A percentile compares a stretch with the other conserved stretches of the same genome.
Evolutionary conservation across 2,113 vertebrate genomes (phyloP).

Genomic region (Chiloscyllium plagiosum): DNA sequence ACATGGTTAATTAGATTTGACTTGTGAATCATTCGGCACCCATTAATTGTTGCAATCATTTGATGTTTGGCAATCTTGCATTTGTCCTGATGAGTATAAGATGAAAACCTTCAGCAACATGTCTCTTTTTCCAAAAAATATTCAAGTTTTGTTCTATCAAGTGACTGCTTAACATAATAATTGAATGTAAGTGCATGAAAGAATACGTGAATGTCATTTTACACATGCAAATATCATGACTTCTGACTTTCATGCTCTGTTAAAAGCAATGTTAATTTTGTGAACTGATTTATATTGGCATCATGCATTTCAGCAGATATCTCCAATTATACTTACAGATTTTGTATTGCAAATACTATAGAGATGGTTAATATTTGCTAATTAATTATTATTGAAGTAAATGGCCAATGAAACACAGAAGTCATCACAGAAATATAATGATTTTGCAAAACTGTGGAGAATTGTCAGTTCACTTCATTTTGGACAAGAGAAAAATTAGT

Average conservation of each 20-base stretch:
- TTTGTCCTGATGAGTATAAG: no score
- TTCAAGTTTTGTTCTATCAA: no score
- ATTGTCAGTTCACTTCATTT: neutral
- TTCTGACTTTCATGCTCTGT: neutral
- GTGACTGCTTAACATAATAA: no score
- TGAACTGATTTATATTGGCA: neutral
- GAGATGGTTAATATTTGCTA: neutral
- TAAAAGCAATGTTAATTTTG: neutral
- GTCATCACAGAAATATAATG: neutral
- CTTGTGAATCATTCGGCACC: no score
- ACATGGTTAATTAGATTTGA: no score
- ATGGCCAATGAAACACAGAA: neutral
- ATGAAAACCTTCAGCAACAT: no score
- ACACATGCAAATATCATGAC: neutral
- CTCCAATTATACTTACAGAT: neutral
- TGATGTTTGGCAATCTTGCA: no score
- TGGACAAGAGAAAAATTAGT: neutral
- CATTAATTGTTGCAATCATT: no score
- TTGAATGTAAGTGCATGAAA: neutral
- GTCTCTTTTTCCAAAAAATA: no score
- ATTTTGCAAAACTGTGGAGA: neutral
- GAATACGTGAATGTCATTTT: neutral
- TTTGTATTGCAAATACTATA: neutral
- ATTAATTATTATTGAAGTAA: conserved; percentile 4
- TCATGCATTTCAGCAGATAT: neutral